These are phyloP conservation scores for Chrysochloris asiatica DNA, from an alignment of 2,113 vertebrate species.

Conservation along the genomic window DNA sequence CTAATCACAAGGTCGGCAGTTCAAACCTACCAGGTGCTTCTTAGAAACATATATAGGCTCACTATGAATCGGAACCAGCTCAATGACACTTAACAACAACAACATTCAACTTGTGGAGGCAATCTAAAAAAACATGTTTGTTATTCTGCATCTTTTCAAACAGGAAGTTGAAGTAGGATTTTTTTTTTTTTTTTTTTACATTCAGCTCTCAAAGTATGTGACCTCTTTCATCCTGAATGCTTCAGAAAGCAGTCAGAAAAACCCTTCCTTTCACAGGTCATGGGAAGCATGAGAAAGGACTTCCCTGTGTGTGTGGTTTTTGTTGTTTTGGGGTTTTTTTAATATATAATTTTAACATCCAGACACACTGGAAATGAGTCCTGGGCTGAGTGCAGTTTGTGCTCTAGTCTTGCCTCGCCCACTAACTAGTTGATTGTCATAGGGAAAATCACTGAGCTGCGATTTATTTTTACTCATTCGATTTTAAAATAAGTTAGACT, in stretches of 20 bases:
- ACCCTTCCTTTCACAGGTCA: not conserved
- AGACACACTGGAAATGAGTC: not conserved
- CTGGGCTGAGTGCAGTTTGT: not conserved
- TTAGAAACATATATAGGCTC: too few relatives aligned
- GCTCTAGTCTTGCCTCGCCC: not conserved
- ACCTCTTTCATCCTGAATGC: not conserved
- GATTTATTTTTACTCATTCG: too few relatives aligned
- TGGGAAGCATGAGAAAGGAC: not conserved
- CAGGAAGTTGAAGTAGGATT: not conserved
- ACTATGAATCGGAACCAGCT: too few relatives aligned
- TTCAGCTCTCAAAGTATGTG: not conserved
- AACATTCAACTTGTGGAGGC: not conserved
- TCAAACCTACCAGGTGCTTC: too few relatives aligned
- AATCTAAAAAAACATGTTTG: not conserved
- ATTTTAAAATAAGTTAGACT: too few relatives aligned
- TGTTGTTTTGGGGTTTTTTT: too few relatives aligned
- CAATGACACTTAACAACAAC: too few relatives aligned
- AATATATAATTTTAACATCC: not conserved
- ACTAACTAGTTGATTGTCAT: not conserved
- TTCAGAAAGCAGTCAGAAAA: not conserved
- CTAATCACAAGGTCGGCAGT: too few relatives aligned
- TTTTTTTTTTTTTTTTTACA: not conserved
- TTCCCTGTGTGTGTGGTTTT: not conserved
- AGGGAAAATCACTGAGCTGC: not conserved
- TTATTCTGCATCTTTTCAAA: conserved; percentile 6